phyloP scores from a whole-genome alignment of 1,140 invertebrate genomes.

The Drosophila obscura region DNA sequence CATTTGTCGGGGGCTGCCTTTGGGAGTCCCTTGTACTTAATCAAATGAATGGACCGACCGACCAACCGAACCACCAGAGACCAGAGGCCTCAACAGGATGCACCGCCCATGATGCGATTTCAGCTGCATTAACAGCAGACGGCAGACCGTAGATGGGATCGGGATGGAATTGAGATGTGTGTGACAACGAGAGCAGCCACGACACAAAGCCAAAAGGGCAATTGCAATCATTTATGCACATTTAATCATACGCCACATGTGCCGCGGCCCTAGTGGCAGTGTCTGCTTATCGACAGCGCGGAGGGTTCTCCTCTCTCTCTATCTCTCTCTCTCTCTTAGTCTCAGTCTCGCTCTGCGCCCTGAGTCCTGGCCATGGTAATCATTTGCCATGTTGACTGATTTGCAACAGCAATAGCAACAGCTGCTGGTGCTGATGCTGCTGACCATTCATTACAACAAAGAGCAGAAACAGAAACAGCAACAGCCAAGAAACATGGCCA shows the following conservation, averaged over 20 bases:
- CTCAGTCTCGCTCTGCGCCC: neutral
- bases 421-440: constrained; percentile 16
- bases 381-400: constrained; percentile 57
- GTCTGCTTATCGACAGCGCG: constrained; percentile 47
- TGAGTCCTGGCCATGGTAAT: constrained; percentile 14
- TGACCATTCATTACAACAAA: constrained; percentile 18
- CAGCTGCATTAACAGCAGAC: constrained; percentile 33
- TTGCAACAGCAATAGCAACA: constrained; percentile 28
- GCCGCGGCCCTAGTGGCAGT: constrained; percentile 5
- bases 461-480: constrained; percentile 19
- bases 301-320: too few species aligned
- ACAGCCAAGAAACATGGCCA: constrained; percentile 30
- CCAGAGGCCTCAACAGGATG: constrained; percentile 7
- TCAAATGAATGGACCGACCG: constrained; percentile 30
- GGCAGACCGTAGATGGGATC: neutral
- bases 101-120: constrained; percentile 37
- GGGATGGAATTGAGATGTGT: constrained; percentile 12
- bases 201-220: constrained; percentile 11
- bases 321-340: too few species aligned
- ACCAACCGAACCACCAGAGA: neutral
- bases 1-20: constrained; percentile 2
- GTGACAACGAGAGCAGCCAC: neutral
- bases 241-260: constrained; percentile 64
- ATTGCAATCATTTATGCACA: constrained; percentile 59
- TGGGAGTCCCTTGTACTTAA: constrained; percentile 21